phyloP scores from a whole-genome alignment of 2,113 vertebrate species.

The Meles meles region DNA sequence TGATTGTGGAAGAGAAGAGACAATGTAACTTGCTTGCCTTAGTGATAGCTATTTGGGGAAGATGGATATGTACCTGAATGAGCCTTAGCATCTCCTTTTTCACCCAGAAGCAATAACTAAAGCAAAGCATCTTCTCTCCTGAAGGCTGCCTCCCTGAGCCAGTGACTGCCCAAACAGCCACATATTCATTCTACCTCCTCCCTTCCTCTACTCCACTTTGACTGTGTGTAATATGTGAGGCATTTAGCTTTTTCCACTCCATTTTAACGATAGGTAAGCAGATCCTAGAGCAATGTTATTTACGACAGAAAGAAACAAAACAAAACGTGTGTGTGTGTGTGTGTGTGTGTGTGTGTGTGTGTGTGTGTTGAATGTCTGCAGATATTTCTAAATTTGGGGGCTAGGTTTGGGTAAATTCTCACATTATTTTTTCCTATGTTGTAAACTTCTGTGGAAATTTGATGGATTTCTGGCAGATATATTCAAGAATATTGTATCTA shows the following conservation, averaged over 20 bases:
- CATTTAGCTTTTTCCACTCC: neutral
- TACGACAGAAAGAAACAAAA: neutral
- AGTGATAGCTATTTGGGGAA: neutral
- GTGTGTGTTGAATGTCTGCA: neutral
- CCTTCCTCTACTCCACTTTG: neutral
- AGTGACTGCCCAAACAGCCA: rapidly evolving
- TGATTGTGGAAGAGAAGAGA: neutral
- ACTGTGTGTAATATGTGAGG: rapidly evolving
- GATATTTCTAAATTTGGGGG: neutral
- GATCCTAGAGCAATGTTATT: neutral
- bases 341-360: neutral
- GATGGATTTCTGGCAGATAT: neutral
- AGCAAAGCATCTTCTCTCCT: neutral
- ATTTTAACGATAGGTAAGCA: neutral
- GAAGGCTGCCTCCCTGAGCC: neutral
- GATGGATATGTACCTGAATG: neutral
- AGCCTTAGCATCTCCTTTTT: neutral
- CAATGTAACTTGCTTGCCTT: neutral
- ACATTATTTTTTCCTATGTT: neutral
- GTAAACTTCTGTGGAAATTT: neutral
- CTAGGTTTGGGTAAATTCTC: neutral
- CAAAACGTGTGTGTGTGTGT: neutral
- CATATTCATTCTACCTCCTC: neutral
- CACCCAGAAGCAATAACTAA: neutral
- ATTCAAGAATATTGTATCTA: neutral